A percentile compares a stretch with the other conserved stretches of the same genome.
Evolutionary conservation across 2,888 invertebrate species (phyloP).

Genomic region (Ellobium chinense): DNA sequence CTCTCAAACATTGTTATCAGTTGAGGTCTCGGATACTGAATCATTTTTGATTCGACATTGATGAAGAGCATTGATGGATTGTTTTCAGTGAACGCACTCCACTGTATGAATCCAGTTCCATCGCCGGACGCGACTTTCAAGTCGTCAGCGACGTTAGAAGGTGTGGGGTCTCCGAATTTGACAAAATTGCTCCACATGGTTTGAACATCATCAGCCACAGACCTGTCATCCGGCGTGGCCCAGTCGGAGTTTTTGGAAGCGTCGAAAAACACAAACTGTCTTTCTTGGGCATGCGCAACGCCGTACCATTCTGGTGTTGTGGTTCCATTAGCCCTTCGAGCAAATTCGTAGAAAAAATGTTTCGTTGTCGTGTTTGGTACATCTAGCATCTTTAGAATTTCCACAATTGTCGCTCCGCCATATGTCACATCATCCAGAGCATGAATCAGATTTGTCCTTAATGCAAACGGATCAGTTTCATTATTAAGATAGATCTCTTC

Average conservation of each 20-base stretch:
- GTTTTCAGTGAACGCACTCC: not conserved
- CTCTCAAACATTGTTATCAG: not conserved
- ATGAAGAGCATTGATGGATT: not conserved
- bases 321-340: not conserved
- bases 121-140: not conserved
- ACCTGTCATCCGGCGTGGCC: not conserved
- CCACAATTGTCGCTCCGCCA: not conserved
- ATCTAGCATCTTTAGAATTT: not conserved
- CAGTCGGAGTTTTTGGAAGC: not conserved
- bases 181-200: constrained; percentile 37
- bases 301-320: constrained; percentile 9
- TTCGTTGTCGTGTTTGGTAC: not conserved
- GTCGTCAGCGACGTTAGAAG: not conserved
- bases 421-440: not conserved
- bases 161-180: constrained; percentile 25
- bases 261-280: not conserved
- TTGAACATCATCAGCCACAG: constrained; percentile 3
- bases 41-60: not conserved
- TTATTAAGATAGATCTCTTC: not conserved
- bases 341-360: constrained; percentile 21
- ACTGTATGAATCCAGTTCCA: not conserved
- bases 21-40: constrained; percentile 7
- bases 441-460: not conserved
- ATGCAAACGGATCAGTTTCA: not conserved
- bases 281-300: not conserved